Evolutionary conservation across 2,888 invertebrate genomes (phyloP), one percentile per base, ranked within the genome.

Genomic region (Sympetrum striolatum): DNA sequence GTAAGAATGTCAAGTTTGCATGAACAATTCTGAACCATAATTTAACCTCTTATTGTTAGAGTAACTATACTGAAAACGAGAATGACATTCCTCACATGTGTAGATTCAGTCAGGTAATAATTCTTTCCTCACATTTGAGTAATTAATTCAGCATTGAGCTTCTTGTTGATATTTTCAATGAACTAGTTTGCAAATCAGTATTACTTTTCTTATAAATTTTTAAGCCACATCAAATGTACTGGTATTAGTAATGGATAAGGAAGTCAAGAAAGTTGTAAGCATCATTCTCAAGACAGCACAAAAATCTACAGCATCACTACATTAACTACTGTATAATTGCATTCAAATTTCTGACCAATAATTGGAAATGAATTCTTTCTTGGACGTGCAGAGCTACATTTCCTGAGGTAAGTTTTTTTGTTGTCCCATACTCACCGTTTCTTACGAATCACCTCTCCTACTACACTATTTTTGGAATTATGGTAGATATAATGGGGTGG

Each of bases 361-460:
- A n/a, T 31, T 73, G 6, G 14, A n/a, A 31, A 18, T 22, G n/a
- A 31, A 73, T 25, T 73, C 60, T 60, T 22, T 31, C 3, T 15
- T 31, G 12, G 25, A 73, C 73, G 31, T 73, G 73, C 73, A 73
- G 22, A 25, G 31, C 73, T 31, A 73, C 73, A 73, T 73, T 22
- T 31, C 31, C 12, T 15, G 1, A 0, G 73, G 18, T 31, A 18
- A 60, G 60, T 37, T 60, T 14, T 80, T 58, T n/a, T n/a, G 10
- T n/a, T 37, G 22, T 60, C 64, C 31, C n/a, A 64, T n/a, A 86
- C 86, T 86, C 37, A 86, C 86, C 86, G 58, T 86, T 86, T 86
- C 60, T 86, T 86, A 86, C 86, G 86, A 37, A 86, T 86, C 60
- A 86, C 86, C 60, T 86, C 86, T 22, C 86, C 86, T 64, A 86